Evolutionary conservation across 2,113 vertebrate species (phyloP), one percentile per base, ranked within the genome.

Genomic region (Corythornis cristatus): DNA sequence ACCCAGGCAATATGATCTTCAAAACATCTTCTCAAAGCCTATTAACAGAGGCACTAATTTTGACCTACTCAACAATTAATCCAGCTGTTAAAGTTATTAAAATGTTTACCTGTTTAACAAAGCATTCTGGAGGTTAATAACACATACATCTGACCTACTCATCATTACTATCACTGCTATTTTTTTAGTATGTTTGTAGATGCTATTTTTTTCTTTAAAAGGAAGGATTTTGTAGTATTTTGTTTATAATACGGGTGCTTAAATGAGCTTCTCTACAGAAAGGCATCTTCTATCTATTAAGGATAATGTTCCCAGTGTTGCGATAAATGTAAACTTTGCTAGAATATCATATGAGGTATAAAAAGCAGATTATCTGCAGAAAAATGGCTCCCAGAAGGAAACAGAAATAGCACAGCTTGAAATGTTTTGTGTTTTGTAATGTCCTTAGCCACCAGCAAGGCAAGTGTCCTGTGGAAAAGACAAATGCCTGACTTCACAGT

Each of bases 401-500:
- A 51, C 3, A 85, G 88, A 88, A 92, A 93, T 40, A 89, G 16
- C 86, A 86, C 92, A 95, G 45, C 62, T 92, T 93, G 86, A 93
- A 92, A 76, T 6, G 58, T 17, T 61, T 86, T 73, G 50, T 79
- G 50, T 80, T 95, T 82, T 84, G 45, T 75, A 84, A 88, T 75
- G 70, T 89, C 83, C 81, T 94, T 90, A 94, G 62, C 80, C 77
- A 92, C 81, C 77, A 95, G 77, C 83, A 79, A 93, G 70, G 90
- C 66, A 53, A 90, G 45, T 33, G 58, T 93, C 88, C 80, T 90
- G 37, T 93, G 83, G 84, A 95, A 96, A 75, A 86, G 77, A 90
- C 70, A 88, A 92, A 95, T 90, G 86, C 33, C 42, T 86, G 45
- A 62, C 71, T 93, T 86, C 48, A 68, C 78, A 72, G 77, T 48